A percentile compares a stretch with the other conserved stretches of the same genome.
Conservation (phyloP, 2,797 vertebrate species). For the Cirrhinus mrigala region DNA sequence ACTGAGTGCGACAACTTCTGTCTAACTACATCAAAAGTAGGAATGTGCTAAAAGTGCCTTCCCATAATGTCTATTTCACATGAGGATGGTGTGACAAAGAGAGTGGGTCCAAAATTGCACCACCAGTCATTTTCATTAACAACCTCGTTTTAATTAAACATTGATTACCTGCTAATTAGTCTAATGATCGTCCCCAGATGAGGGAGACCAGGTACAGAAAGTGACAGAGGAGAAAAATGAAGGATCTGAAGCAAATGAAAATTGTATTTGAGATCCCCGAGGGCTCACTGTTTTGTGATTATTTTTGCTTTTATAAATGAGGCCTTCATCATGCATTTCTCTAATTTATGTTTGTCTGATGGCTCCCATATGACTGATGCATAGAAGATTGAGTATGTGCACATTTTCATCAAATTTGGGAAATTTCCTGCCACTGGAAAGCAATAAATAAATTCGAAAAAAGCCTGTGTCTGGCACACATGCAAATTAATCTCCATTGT, state of each 20-base stretch:
- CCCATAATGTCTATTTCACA: constrained; percentile 58
- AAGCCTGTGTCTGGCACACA: constrained; percentile 66
- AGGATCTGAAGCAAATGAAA: constrained; percentile 76
- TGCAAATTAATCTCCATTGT: constrained; percentile 67
- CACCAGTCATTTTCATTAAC: constrained; percentile 86
- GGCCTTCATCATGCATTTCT: constrained; percentile 78
- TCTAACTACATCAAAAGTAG: constrained; percentile 52
- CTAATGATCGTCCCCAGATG: constrained; percentile 86
- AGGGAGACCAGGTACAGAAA: constrained; percentile 78
- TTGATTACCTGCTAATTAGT: constrained; percentile 92
- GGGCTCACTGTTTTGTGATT: constrained; percentile 74
- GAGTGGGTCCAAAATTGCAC: constrained; percentile 70
- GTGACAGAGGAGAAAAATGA: constrained; percentile 80
- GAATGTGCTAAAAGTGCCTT: constrained; percentile 54
- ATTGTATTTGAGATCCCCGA: constrained; percentile 74
- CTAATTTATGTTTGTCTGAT: constrained; percentile 80
- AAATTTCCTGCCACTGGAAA: constrained; percentile 75
- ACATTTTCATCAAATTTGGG: constrained; percentile 80
- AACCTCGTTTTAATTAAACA: constrained; percentile 91
- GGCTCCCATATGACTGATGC: constrained; percentile 77
- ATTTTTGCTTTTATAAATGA: constrained; percentile 81
- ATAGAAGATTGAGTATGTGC: constrained; percentile 74
- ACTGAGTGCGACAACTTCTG: constrained; percentile 8
- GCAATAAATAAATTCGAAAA: constrained; percentile 71
- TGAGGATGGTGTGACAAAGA: constrained; percentile 58